Conservation (phyloP, 2,797 vertebrate genomes). For the Fratercula arctica region DNA sequence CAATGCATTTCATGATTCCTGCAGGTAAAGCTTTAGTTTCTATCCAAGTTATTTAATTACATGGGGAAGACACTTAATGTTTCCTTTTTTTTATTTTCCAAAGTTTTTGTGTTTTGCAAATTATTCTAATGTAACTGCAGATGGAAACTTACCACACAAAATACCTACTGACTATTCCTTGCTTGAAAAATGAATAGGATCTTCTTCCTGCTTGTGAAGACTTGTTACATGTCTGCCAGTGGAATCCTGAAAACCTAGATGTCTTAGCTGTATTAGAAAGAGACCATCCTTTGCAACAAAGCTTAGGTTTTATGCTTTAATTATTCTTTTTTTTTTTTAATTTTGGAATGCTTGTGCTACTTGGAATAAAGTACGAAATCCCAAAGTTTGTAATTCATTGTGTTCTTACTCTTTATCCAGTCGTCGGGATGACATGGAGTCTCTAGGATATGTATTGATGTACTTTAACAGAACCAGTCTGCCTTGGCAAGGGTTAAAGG, state of each 20-base stretch:
- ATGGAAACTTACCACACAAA: background rate
- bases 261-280: background rate
- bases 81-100: background rate
- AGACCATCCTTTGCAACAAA: background rate
- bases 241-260: background rate
- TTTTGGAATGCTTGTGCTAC: background rate
- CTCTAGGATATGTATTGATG: slow-evolving; percentile 99
- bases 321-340: background rate
- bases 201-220: background rate
- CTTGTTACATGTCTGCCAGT: background rate
- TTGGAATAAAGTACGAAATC: background rate
- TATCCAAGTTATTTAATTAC: background rate
- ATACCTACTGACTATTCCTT: background rate
- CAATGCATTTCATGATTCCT: background rate
- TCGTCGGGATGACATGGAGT: slow-evolving; percentile 99
- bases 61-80: background rate
- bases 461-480: slow-evolving; percentile 99
- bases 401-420: slow-evolving; percentile 72
- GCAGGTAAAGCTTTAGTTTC: background rate
- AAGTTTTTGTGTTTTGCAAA: background rate
- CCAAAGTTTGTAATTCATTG: background rate
- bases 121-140: background rate
- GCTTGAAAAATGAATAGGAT: background rate
- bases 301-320: background rate
- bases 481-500: slow-evolving; percentile 99